Percentiles rank a stretch among this genome's conserved stretches.
Evolutionary conservation across 2,888 invertebrate genomes (phyloP).

Genomic region (Anodontia alba): DNA sequence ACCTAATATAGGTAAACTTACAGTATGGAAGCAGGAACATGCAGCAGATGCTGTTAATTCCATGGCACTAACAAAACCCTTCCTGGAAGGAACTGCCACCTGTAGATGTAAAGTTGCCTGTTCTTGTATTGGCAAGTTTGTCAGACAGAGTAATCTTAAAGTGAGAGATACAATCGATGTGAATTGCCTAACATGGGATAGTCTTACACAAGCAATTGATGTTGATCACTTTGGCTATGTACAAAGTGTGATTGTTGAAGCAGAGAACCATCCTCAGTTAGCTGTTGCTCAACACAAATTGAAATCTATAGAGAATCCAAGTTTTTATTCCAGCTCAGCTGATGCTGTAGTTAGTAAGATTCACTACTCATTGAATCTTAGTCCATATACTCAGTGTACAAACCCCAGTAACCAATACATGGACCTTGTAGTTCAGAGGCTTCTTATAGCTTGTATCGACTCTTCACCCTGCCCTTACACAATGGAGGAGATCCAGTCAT

Average conservation of each 20-base stretch:
- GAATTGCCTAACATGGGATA: slow-evolving; percentile 63
- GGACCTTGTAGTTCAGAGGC: slow-evolving; percentile 77
- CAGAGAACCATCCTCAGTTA: slow-evolving; percentile 77
- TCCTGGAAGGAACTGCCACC: slow-evolving; percentile 62
- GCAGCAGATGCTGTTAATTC: slow-evolving; percentile 76
- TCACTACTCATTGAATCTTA: slow-evolving; percentile 74
- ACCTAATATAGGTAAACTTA: slow-evolving; percentile 65
- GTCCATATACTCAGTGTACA: slow-evolving; percentile 73
- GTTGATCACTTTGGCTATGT: slow-evolving; percentile 60
- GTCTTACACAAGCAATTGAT: slow-evolving; percentile 61
- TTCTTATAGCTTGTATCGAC: slow-evolving; percentile 73
- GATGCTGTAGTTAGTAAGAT: slow-evolving; percentile 33
- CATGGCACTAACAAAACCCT: slow-evolving; percentile 75
- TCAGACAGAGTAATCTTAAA: slow-evolving; percentile 54
- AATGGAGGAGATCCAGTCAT: slow-evolving; percentile 57
- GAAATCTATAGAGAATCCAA: slow-evolving; percentile 64
- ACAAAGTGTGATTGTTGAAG: slow-evolving; percentile 70
- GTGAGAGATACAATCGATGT: slow-evolving; percentile 66
- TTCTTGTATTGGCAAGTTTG: slow-evolving; percentile 68
- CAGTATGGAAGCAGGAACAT: slow-evolving; percentile 72
- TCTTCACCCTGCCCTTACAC: slow-evolving; percentile 68
- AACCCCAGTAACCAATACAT: slow-evolving; percentile 78
- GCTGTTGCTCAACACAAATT: slow-evolving; percentile 72
- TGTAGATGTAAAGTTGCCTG: slow-evolving; percentile 73
- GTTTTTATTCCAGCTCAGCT: slow-evolving; percentile 69